These are phyloP conservation scores for Meloidogyne chitwoodi DNA, from an alignment of 1,140 invertebrate species.

Conservation along the genomic window DNA sequence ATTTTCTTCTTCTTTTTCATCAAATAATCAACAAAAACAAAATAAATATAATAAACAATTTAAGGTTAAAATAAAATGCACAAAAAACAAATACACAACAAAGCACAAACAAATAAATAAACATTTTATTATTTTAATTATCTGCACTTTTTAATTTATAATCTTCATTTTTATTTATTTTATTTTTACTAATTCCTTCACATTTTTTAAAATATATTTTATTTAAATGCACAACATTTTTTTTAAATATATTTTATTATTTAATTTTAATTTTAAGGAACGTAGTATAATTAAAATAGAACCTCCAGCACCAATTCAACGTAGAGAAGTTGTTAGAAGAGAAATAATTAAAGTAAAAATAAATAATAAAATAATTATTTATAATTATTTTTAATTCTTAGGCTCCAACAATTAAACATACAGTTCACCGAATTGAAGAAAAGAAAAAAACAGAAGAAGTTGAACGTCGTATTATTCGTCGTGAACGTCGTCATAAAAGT, in stretches of 20 bases:
- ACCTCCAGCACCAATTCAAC: constrained; percentile 16
- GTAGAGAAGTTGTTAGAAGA: constrained; percentile 24
- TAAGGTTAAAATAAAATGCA: too few relatives aligned
- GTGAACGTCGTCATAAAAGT: constrained; percentile 47
- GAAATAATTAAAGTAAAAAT: constrained; percentile 33
- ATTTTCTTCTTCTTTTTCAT: background rate
- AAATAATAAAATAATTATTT: constrained; percentile 19
- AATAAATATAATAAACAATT: too few relatives aligned
- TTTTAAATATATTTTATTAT: too few relatives aligned
- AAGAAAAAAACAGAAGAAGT: constrained; percentile 56
- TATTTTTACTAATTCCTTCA: too few relatives aligned
- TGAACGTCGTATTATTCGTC: constrained; percentile 44
- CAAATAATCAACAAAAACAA: too few relatives aligned
- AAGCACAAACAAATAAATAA: too few relatives aligned
- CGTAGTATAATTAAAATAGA: constrained; percentile 6
- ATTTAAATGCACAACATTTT: too few relatives aligned
- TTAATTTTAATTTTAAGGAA: constrained; percentile 5
- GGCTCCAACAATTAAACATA: constrained; percentile 49
- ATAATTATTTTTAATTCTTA: background rate
- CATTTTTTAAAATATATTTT: too few relatives aligned
- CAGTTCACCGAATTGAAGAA: constrained; percentile 55
- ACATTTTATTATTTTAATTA: too few relatives aligned
- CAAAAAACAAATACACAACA: too few relatives aligned
- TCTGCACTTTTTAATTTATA: too few relatives aligned
- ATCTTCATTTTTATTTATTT: too few relatives aligned